Evolutionary conservation across 2,113 vertebrate genomes (phyloP).

Genomic region (Clarias batrachus): DNA sequence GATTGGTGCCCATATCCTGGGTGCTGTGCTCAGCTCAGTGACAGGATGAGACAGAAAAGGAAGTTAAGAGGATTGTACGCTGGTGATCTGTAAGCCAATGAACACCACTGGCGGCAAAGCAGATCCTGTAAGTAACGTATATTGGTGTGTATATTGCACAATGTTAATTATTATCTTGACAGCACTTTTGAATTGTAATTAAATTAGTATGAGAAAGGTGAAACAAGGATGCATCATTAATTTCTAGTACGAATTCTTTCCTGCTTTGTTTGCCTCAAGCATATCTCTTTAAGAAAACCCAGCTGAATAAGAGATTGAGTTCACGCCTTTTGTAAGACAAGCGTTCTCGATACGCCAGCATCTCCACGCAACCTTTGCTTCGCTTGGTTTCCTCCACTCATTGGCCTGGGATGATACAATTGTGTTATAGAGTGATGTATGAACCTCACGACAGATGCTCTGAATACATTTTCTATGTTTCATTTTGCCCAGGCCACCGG

Average conservation of each 20-base stretch:
- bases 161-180: background rate
- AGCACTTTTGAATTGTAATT: background rate
- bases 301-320: slow-evolving; percentile 7
- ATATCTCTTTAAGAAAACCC: slow-evolving; percentile 14
- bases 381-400: slow-evolving; percentile 41
- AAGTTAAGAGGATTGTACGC: slow-evolving; percentile 39
- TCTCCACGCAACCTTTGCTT: slow-evolving; percentile 24
- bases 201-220: background rate
- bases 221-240: background rate
- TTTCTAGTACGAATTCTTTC: background rate
- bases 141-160: background rate
- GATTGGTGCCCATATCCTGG: slow-evolving; percentile 6
- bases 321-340: slow-evolving; percentile 2
- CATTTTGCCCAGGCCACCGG: slow-evolving; percentile 61
- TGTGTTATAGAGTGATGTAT: slow-evolving; percentile 50
- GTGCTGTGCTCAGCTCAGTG: background rate
- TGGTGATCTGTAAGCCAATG: slow-evolving; percentile 37
- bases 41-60: slow-evolving; percentile 17
- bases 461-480: slow-evolving; percentile 52
- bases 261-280: background rate
- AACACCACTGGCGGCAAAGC: background rate
- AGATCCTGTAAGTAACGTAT: background rate
- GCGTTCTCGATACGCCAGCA: slow-evolving; percentile 10
- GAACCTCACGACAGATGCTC: slow-evolving; percentile 45
- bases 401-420: slow-evolving; percentile 36